phyloP scores from a whole-genome alignment of 2,797 vertebrate genomes.

The Anisognathus igniventris region DNA sequence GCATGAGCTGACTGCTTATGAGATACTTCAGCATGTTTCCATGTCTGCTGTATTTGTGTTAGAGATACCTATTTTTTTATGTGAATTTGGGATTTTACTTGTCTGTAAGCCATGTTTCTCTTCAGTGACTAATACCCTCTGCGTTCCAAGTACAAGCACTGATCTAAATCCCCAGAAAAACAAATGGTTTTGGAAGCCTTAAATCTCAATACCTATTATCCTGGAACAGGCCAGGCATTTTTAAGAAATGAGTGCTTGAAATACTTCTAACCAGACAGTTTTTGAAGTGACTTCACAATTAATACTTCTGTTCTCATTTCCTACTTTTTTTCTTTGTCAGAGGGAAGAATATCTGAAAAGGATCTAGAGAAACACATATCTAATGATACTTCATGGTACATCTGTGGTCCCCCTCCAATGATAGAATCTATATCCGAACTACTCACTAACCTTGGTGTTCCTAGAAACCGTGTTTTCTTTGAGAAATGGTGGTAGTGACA shows the following conservation, averaged over 20 bases:
- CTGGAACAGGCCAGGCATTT: background rate
- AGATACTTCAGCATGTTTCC: background rate
- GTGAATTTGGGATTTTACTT: background rate
- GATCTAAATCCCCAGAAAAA: background rate
- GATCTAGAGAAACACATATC: conserved; percentile 79
- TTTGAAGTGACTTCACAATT: background rate
- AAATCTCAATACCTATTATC: background rate
- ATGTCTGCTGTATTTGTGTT: background rate
- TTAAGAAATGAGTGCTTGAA: background rate
- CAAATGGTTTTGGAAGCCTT: background rate
- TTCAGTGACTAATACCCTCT: background rate
- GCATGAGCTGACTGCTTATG: background rate
- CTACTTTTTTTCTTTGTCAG: conserved; percentile 71
- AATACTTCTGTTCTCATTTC: background rate
- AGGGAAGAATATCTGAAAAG: conserved; percentile 83
- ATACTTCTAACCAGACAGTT: background rate
- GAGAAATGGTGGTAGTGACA: conserved; percentile 93
- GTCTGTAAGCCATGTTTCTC: background rate
- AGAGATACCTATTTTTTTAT: background rate
- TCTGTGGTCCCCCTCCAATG: conserved; percentile 96
- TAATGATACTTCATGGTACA: conserved; percentile 85
- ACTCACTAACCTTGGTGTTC: conserved; percentile 77
- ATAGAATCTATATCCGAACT: conserved; percentile 85
- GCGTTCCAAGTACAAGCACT: background rate
- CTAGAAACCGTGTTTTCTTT: conserved; percentile 84